A percentile compares a stretch with the other conserved stretches of the same genome.
phyloP scores from a whole-genome alignment of 2,797 vertebrate genomes.

The Coluber constrictor region DNA sequence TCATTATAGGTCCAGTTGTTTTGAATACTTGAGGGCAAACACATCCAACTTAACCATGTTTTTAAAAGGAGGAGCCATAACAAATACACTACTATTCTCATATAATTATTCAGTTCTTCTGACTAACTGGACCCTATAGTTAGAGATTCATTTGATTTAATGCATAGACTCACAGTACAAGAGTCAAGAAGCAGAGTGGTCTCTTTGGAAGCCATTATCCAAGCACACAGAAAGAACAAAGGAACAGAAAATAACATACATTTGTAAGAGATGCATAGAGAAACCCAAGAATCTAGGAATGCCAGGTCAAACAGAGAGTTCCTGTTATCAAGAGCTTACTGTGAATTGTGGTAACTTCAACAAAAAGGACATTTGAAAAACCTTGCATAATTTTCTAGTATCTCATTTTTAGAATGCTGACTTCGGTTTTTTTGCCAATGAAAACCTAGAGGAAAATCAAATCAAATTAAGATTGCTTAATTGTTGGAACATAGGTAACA shows the following conservation, averaged over 20 bases:
- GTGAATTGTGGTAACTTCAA: neutral
- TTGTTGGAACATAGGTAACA: neutral
- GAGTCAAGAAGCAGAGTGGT: neutral
- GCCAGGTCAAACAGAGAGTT: neutral
- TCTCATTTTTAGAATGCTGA: neutral
- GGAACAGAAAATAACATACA: neutral
- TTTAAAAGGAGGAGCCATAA: neutral
- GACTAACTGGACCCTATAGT: neutral
- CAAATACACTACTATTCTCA: neutral
- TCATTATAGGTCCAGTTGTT: neutral
- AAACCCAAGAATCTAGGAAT: neutral
- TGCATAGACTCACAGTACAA: neutral
- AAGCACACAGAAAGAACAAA: neutral
- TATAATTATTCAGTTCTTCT: neutral
- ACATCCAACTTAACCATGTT: neutral
- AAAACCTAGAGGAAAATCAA: neutral
- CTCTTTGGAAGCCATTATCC: neutral
- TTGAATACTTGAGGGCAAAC: neutral
- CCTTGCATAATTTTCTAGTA: neutral
- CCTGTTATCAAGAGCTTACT: neutral
- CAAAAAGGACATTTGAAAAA: neutral
- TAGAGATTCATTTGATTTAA: neutral
- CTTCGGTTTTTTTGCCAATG: neutral
- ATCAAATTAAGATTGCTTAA: conserved; percentile 4
- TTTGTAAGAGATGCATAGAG: neutral